A percentile compares a stretch with the other conserved stretches of the same genome.
Conservation (phyloP, 2,113 vertebrate genomes). For the Aleadryas rufinucha region DNA sequence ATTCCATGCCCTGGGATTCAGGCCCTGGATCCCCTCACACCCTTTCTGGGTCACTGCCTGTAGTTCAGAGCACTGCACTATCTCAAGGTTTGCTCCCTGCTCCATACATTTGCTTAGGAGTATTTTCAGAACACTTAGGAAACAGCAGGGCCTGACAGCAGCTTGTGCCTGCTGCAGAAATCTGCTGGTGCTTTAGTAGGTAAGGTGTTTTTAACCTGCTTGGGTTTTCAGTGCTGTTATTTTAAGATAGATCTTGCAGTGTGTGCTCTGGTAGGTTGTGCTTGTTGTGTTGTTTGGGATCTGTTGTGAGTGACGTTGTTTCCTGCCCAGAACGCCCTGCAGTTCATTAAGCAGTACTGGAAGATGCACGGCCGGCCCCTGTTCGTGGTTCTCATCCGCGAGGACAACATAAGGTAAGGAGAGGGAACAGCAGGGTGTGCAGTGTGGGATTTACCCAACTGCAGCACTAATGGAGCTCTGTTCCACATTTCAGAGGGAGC, state of each 20-base stretch:
- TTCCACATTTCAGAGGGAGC: conserved; percentile 84
- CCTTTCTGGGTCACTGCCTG: accelerated
- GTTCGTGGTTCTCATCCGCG: conserved; percentile 93
- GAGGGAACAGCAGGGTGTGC: background rate
- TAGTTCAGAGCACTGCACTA: background rate
- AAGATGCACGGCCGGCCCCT: conserved; percentile 95
- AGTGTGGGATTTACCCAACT: background rate
- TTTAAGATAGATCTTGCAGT: background rate
- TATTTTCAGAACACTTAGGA: background rate
- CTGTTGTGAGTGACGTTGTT: background rate
- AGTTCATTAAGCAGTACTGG: conserved; percentile 98
- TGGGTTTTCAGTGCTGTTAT: background rate
- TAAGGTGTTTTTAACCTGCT: background rate
- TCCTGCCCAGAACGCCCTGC: conserved; percentile 85
- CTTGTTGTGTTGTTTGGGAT: background rate
- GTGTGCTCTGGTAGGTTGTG: background rate
- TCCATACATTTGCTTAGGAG: background rate
- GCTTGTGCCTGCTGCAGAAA: background rate
- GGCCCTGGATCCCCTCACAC: background rate
- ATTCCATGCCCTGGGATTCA: background rate
- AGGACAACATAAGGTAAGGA: conserved; percentile 94
- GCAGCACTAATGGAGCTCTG: background rate
- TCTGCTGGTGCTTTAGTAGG: background rate
- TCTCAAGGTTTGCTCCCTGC: background rate
- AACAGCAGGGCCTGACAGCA: background rate